phyloP scores from a whole-genome alignment of 2,888 invertebrate genomes.

The Lobophora halterata region DNA sequence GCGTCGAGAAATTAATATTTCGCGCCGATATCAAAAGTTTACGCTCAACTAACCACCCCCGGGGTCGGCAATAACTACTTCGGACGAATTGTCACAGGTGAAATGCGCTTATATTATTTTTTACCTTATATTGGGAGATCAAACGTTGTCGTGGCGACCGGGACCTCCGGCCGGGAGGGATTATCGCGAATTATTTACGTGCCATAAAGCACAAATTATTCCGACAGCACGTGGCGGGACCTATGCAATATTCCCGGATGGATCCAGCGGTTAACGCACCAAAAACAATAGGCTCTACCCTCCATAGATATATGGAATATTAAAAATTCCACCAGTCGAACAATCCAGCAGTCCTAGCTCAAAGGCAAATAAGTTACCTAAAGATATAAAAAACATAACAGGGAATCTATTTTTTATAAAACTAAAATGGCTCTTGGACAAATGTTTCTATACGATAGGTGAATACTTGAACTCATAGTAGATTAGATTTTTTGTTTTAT shows the following conservation, averaged over 20 bases:
- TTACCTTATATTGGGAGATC: conserved; percentile 64
- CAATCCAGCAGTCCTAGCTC: too few relatives aligned
- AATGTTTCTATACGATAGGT: too few relatives aligned
- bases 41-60: conserved; percentile 77
- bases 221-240: conserved; percentile 64
- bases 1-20: conserved; percentile 78
- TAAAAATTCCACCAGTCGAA: too few relatives aligned
- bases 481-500: too few relatives aligned
- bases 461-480: too few relatives aligned
- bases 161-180: too few relatives aligned
- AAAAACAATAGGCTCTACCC: conserved; percentile 56
- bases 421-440: too few relatives aligned
- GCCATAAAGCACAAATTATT: conserved; percentile 76
- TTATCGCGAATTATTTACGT: conserved; percentile 75
- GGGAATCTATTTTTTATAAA: too few relatives aligned
- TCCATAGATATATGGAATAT: background rate
- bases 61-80: conserved; percentile 64
- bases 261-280: conserved; percentile 45
- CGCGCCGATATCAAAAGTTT: conserved; percentile 77
- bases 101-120: conserved; percentile 77
- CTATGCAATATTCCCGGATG: conserved; percentile 55
- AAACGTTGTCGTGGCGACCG: conserved; percentile 67
- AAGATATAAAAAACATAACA: too few relatives aligned
- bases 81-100: conserved; percentile 72
- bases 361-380: too few relatives aligned